Base-by-base conservation (phyloP, 2,888 invertebrate species). In the Embidobia sp. region DNA sequence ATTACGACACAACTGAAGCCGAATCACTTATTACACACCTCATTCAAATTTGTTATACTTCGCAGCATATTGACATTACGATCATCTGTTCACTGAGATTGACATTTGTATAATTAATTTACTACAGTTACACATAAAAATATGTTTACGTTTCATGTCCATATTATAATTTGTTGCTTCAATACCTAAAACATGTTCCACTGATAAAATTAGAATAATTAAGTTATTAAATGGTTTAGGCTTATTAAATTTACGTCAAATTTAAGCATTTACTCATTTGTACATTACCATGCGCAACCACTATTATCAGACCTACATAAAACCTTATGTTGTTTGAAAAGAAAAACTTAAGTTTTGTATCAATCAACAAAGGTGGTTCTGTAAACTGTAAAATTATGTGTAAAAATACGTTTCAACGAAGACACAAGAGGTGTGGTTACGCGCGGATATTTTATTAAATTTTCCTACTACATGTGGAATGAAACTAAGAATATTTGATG, bases 391-490 rank as follows among this genome's bases (percentile, higher is more conserved):
- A 67, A 46, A 33, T 69, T 31, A 53, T 55, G 67, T 64, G 59
- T 51, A 66, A 67, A 74, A 74, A 51, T 53, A 37, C 15, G 29
- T 57, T 57, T 26, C 29, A 51, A 59, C 53, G 42, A 44, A 69
- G 16, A 59, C 26, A 53, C 63, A 44, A 35, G 18, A 70, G 42
- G n/a, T 53, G 19, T 33, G 27, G 31, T 48, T 46, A 13, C 22
- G 26, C 29, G 42, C 18, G 31, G 10, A 42, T 75, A 75, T 75
- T 67, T 75, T 75, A 59, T 67, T 75, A 75, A 67, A 67, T 31
- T 61, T 61, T 67, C 74, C 61, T 59, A 70, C 44, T 44, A 40
- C 53, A 66, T 63, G 46, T 49, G 35, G 13, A 59, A 44, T 44
- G 22, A 44, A 66, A 42, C 11, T 55, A 67, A 18, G 19, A 26